A percentile compares a stretch with the other conserved stretches of the same genome.
Evolutionary conservation across 2,797 vertebrate species (phyloP).

Genomic region (Scyliorhinus canicula): DNA sequence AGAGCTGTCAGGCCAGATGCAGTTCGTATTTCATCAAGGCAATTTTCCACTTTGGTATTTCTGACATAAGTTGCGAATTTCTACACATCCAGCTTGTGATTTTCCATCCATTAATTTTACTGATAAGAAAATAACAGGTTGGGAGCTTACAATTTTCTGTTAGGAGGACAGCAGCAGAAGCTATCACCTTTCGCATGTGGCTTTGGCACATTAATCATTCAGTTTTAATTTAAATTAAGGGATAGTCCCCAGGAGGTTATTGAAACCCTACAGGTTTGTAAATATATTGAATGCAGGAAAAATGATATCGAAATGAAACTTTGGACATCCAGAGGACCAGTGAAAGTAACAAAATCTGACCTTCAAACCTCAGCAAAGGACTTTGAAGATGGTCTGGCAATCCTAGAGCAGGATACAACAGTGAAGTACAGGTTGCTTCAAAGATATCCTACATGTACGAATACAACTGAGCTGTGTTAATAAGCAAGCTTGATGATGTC

Average conservation of each 20-base stretch:
- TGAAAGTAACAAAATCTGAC: background rate
- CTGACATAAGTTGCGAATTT: background rate
- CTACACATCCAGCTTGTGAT: background rate
- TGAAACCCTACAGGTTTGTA: background rate
- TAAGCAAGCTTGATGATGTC: background rate
- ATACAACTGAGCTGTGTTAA: background rate
- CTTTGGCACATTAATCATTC: background rate
- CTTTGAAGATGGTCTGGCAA: background rate
- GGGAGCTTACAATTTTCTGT: background rate
- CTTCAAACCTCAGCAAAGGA: background rate
- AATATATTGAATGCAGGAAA: constrained; percentile 21
- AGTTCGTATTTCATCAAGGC: background rate
- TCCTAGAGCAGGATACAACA: background rate
- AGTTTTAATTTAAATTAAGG: background rate
- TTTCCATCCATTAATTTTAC: background rate
- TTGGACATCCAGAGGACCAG: background rate
- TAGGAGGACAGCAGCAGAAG: background rate
- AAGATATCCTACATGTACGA: background rate
- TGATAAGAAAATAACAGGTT: background rate
- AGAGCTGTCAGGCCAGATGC: background rate
- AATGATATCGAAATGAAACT: background rate
- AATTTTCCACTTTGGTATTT: background rate
- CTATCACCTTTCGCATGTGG: background rate
- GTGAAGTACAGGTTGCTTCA: background rate
- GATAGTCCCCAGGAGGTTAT: background rate